phyloP scores from a whole-genome alignment of 2,888 invertebrate species.

The Cryptops parisi region DNA sequence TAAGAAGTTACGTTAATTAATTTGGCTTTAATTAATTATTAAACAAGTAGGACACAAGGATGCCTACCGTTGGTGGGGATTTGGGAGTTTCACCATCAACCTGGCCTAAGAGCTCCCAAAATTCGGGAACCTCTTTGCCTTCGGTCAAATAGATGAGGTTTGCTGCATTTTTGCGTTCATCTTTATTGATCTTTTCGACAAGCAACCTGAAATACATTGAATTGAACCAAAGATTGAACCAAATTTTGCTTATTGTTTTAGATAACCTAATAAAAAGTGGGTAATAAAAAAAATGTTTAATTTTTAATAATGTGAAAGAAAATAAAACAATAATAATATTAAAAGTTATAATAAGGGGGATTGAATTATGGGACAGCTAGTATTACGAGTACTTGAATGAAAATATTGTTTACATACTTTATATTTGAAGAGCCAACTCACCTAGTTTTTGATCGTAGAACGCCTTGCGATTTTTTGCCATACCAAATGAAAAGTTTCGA shows the following conservation, averaged over 20 bases:
- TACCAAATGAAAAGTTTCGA: slow-evolving; percentile 80
- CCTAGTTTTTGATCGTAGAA: slow-evolving; percentile 32
- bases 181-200: slow-evolving; percentile 97
- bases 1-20: no score
- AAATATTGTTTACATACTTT: no score
- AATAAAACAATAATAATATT: no score
- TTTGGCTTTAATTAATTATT: no score
- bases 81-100: slow-evolving; percentile 39
- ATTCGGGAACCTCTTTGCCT: slow-evolving; percentile 66
- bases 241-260: no score
- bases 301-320: no score
- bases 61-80: slow-evolving; percentile 36
- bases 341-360: no score
- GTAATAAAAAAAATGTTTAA: not conserved
- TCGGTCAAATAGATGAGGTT: slow-evolving; percentile 73
- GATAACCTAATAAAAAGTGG: not conserved
- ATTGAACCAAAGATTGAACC: no score
- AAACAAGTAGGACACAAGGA: no score
- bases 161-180: slow-evolving; percentile 88
- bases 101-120: slow-evolving; percentile 57
- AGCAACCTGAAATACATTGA: slow-evolving; percentile 45
- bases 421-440: no score
- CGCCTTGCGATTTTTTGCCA: slow-evolving; percentile 44
- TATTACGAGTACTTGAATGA: no score
- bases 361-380: no score